phyloP scores from a whole-genome alignment of 2,797 vertebrate genomes.

The Simalia tracyae region DNA sequence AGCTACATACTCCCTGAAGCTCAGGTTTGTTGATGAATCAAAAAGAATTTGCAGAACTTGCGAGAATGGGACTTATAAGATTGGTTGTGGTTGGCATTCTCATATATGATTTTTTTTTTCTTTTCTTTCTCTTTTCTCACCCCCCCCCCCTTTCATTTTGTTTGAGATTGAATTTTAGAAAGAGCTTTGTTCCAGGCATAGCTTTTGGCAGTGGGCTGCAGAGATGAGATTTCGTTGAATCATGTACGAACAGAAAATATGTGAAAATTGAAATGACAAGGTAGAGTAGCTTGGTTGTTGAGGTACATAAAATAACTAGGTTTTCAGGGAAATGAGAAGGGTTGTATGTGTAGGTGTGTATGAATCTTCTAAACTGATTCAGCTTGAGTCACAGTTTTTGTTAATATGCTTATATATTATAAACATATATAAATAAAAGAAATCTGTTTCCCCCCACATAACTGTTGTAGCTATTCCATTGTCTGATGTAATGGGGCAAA shows the following conservation, averaged over 20 bases:
- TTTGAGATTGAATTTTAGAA: slow-evolving; percentile 71
- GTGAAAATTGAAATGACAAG: slow-evolving; percentile 75
- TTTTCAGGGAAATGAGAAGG: slow-evolving; percentile 64
- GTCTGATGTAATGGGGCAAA: not conserved
- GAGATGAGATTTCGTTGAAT: slow-evolving; percentile 72
- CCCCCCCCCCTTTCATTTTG: slow-evolving; percentile 68
- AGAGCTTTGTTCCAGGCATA: slow-evolving; percentile 65
- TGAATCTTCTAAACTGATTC: slow-evolving; percentile 41
- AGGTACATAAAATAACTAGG: slow-evolving; percentile 67
- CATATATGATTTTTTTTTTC: slow-evolving; percentile 60
- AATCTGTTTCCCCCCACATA: slow-evolving; percentile 14
- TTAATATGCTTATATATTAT: slow-evolving; percentile 48
- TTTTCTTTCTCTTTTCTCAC: not conserved
- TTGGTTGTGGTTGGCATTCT: slow-evolving; percentile 64
- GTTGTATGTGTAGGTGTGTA: not conserved
- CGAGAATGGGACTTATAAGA: slow-evolving; percentile 49
- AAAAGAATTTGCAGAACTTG: slow-evolving; percentile 56
- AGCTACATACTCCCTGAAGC: not conserved
- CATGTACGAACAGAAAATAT: slow-evolving; percentile 70
- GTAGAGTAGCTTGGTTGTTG: slow-evolving; percentile 69
- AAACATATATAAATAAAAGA: slow-evolving; percentile 50
- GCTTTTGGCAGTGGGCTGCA: slow-evolving; percentile 64
- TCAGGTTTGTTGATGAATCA: slow-evolving; percentile 50
- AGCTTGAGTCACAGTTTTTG: slow-evolving; percentile 52
- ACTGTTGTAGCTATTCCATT: not conserved